Percentiles rank a stretch among this genome's conserved stretches.
Conservation (phyloP, 2,113 vertebrate genomes). For the Oncorhynchus mykiss region DNA sequence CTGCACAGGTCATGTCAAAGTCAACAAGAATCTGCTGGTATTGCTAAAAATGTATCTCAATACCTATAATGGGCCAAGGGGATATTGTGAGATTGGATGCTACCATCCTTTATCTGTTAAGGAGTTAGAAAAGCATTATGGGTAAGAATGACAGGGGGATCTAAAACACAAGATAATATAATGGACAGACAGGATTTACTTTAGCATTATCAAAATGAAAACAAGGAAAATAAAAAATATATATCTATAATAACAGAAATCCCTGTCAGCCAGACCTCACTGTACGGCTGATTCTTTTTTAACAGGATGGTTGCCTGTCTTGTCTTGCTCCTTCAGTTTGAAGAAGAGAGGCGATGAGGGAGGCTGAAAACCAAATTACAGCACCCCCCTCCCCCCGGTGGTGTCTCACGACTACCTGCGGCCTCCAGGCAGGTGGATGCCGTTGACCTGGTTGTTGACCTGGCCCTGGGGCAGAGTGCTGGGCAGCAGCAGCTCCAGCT, state of each 20-base stretch:
- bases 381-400: slow-evolving; percentile 68
- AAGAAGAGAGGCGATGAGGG: slow-evolving; percentile 64
- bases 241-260: slow-evolving; percentile 79
- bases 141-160: slow-evolving; percentile 56
- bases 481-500: slow-evolving; percentile 97
- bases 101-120: slow-evolving; percentile 50
- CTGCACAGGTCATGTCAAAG: neutral
- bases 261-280: slow-evolving; percentile 92
- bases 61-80: neutral
- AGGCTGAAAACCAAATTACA: slow-evolving; percentile 62
- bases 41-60: neutral
- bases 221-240: slow-evolving; percentile 78
- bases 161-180: slow-evolving; percentile 83
- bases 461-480: slow-evolving; percentile 86
- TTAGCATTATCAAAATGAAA: slow-evolving; percentile 77
- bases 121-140: slow-evolving; percentile 73
- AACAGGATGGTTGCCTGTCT: slow-evolving; percentile 61
- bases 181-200: slow-evolving; percentile 76
- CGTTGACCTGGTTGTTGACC: slow-evolving; percentile 89
- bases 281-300: slow-evolving; percentile 75
- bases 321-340: slow-evolving; percentile 72
- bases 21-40: neutral
- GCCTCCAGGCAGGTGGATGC: slow-evolving; percentile 90
- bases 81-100: slow-evolving; percentile 43
- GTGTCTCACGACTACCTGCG: slow-evolving; percentile 93